Base-by-base conservation (phyloP, 2,113 vertebrate genomes). In the Cephalophus harveyi region DNA sequence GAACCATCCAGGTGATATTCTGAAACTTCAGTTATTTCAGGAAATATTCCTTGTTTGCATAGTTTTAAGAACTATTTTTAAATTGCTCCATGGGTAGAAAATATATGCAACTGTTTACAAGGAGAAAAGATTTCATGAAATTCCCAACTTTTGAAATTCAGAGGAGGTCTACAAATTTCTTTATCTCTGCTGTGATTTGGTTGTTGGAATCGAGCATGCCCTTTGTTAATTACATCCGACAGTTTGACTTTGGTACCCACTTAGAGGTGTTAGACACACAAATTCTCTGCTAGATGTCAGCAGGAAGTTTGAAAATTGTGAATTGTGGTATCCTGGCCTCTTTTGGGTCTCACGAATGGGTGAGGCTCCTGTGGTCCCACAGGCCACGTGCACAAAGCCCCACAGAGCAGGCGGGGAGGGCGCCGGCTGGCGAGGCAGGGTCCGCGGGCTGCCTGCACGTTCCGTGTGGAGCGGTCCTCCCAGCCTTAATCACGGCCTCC, bases 401-500 rank as follows among this genome's bases (percentile, higher is more conserved):
- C 84, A 3, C 0, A 15, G 52, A 62, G 10, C 59, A 67, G 64
- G 87, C 13, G 0, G 40, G 33, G 43, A 71, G 3, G 11, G 52
- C 59, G 8, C 54, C 4, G 33, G 71, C 92, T 33, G 84, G 6
- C 19, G 81, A 57, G 5, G 0, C 67, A 71, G 21, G 19, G 30
- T 87, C 64, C 46, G 7, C 17, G 36, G 74, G 79, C 90, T 74
- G 50, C 54, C 10, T 40, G 59, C 15, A 50, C 59, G 60, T 78
- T 96, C 54, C 50, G 5, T 16, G 33, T 54, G 92, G 87, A 59
- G 30, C 1, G 0, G 59, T 50, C 55, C 87, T 86, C 16, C 3
- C 2, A 64, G 97, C 87, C 87, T 85, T 95, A 96, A 97, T 97
- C 95, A 94, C 82, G 81, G 67, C 95, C 95, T 96, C 97, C 94